Conservation (phyloP, 2,797 vertebrate genomes). For the Nannoperca obscura region DNA sequence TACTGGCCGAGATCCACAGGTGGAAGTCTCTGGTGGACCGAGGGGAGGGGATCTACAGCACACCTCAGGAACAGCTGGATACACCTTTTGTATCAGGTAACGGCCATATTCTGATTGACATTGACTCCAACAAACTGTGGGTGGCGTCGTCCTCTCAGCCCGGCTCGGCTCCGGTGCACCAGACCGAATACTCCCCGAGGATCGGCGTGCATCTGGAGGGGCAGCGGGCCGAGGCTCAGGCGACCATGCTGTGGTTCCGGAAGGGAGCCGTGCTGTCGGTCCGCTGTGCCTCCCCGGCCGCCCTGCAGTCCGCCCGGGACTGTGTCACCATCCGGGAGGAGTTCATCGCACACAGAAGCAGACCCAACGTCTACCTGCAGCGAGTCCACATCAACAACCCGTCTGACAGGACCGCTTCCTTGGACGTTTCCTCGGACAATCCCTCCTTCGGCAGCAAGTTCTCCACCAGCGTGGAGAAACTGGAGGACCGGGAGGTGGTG, state of each 20-base stretch:
- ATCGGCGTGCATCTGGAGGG: conserved; percentile 83
- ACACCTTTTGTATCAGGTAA: conserved; percentile 91
- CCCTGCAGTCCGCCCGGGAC: conserved; percentile 77
- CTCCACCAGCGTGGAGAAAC: conserved; percentile 86
- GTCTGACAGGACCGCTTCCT: conserved; percentile 82
- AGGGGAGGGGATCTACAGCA: conserved; percentile 86
- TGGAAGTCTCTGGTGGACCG: conserved; percentile 87
- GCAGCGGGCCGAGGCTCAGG: conserved; percentile 81
- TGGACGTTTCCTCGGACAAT: conserved; percentile 83
- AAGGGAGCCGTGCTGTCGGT: conserved; percentile 90
- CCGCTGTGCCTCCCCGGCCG: conserved; percentile 84
- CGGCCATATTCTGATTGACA: conserved; percentile 90
- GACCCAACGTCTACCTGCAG: conserved; percentile 91
- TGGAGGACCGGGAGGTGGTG: conserved; percentile 90
- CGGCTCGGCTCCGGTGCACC: conserved; percentile 85
- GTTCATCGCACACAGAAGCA: conserved; percentile 91
- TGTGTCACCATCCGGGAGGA: conserved; percentile 93
- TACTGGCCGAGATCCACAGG: conserved; percentile 87
- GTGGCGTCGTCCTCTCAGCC: conserved; percentile 85
- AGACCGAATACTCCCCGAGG: conserved; percentile 86
- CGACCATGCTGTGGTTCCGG: conserved; percentile 86
- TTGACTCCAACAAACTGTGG: conserved; percentile 90
- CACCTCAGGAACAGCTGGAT: conserved; percentile 77
- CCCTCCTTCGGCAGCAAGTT: conserved; percentile 83
- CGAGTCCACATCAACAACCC: conserved; percentile 92